Conservation (phyloP, 2,797 vertebrate genomes). For the Catharus ustulatus region DNA sequence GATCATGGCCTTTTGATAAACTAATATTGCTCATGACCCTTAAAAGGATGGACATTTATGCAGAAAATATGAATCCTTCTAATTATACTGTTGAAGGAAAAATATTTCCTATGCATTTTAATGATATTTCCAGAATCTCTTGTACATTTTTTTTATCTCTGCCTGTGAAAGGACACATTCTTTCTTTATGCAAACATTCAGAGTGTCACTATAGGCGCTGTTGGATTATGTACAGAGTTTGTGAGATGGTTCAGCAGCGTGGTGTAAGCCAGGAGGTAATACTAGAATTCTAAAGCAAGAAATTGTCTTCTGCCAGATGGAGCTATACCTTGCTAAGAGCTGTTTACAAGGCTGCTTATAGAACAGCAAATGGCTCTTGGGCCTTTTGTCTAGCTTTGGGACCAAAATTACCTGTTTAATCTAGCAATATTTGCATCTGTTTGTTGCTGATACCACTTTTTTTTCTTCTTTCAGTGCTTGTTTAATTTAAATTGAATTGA, state of each 20-base stretch:
- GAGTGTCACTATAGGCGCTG: neutral
- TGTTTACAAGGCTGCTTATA: neutral
- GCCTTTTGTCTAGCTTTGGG: neutral
- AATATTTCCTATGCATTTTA: neutral
- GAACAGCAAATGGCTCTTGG: neutral
- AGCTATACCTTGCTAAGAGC: neutral
- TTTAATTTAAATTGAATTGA: neutral
- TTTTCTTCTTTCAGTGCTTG: neutral
- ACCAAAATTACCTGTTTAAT: neutral
- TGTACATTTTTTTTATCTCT: neutral
- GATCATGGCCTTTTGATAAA: neutral
- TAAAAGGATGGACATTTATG: neutral
- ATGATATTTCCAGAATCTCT: neutral
- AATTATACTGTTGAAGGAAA: neutral
- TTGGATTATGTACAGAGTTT: neutral
- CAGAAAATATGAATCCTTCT: neutral
- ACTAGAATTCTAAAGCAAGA: neutral
- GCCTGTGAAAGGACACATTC: neutral
- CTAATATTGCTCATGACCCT: neutral
- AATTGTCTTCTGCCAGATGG: neutral
- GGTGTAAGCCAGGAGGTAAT: neutral
- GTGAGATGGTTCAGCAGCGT: neutral
- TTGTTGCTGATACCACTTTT: neutral
- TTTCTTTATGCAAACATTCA: neutral
- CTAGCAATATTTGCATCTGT: neutral